Percentiles rank a stretch among this genome's conserved stretches.
Evolutionary conservation across 2,797 vertebrate genomes (phyloP).

Genomic region (Rachycentron canadum): DNA sequence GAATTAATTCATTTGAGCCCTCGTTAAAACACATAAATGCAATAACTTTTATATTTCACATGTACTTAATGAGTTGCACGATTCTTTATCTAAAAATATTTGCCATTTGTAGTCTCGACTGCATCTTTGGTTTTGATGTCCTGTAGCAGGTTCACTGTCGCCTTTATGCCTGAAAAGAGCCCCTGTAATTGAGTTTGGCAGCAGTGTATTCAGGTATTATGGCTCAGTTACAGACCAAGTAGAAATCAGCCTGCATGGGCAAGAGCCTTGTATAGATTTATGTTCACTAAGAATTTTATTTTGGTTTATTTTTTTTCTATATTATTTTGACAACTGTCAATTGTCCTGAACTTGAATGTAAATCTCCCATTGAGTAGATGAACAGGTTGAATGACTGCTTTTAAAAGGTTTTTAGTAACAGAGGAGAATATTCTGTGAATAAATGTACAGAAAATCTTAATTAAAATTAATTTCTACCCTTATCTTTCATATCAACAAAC

Average conservation of each 20-base stretch:
- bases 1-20: not conserved
- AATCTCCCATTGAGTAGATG: conserved; percentile 15
- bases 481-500: conserved; percentile 23
- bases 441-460: not conserved
- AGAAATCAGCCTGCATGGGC: conserved; percentile 32
- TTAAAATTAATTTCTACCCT: conserved; percentile 26
- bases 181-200: conserved; percentile 53
- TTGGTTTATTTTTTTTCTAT: too few relatives aligned
- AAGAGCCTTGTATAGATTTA: conserved; percentile 7
- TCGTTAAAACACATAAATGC: conserved; percentile 25
- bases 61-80: not conserved
- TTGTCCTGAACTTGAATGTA: conserved; percentile 2
- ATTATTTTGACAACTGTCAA: too few relatives aligned
- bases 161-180: conserved; percentile 21
- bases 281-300: not conserved
- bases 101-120: conserved; percentile 16
- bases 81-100: conserved; percentile 24
- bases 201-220: conserved; percentile 37
- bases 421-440: not conserved
- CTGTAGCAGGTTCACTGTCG: conserved; percentile 19
- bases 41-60: not conserved
- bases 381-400: conserved; percentile 7
- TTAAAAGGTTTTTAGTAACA: conserved; percentile 1
- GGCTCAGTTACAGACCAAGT: conserved; percentile 33
- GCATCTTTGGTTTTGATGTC: conserved; percentile 34